Evolutionary conservation across 2,113 vertebrate genomes (phyloP), one percentile per base, ranked within the genome.

Genomic region (Garra rufa): DNA sequence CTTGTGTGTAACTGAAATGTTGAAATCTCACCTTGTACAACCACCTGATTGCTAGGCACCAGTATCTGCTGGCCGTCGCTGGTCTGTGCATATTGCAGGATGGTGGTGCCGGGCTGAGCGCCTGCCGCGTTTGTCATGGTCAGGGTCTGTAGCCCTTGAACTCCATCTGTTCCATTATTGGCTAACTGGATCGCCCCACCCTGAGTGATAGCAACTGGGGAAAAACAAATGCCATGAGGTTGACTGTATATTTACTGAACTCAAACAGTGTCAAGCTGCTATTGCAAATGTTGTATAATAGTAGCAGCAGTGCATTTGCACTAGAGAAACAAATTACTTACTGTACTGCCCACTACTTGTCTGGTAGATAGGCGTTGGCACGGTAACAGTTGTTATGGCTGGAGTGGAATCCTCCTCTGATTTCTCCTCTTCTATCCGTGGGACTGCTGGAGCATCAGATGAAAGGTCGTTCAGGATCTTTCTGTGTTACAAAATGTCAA

Each of bases 271-370:
- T 41, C 15, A 77, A 71, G 38, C 21, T 43, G 21, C 30, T 69
- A 1, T 69, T 73, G 14, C 6, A 44, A 15, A 44, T 24, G n/a
- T 6, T 8, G 41, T 38, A 26, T 24, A 71, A n/a, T 73, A 9
- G 34, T 17, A 15, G 28, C 55, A 19, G 38, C 24, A 59, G 34
- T n/a, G 65, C 10, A 70, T 41, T 70, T 70, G 65, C 11, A 41
- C 30, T 70, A 41, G 65, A 70, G n/a, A 70, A 70, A 34, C 43
- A 76, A 41, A 57, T 4, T 14, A 95, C 98, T 92, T 92, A 99
- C 98, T 99, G 91, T 99, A 99, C 92, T 99, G 98, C 89, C 98
- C 98, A 81, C 96, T 99, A 95, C 98, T 99, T 77, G 98, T 99
- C 92, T 99, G 98, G 91, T 99, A 99, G 91, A 99, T 99, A 21